Percentiles rank a stretch among this genome's conserved stretches.
phyloP scores from a whole-genome alignment of 2,888 invertebrate genomes.

The Cremastinae sp. region DNA sequence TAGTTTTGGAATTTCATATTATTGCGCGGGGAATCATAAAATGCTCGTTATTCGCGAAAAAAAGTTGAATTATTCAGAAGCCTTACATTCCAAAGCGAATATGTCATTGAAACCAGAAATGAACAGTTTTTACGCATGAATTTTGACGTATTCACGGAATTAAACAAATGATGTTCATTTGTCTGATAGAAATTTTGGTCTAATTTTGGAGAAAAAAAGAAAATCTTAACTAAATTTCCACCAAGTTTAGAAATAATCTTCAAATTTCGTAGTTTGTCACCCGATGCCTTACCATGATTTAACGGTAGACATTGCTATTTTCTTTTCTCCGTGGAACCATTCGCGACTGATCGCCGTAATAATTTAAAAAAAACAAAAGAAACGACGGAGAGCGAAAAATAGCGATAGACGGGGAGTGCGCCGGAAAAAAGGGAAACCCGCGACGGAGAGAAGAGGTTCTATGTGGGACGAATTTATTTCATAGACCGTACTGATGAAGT shows the following conservation, averaged over 20 bases:
- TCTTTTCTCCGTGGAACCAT: slow-evolving; percentile 8
- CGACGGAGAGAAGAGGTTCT: slow-evolving; percentile 3
- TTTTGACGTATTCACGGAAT: too few relatives aligned
- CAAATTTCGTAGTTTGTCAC: too few relatives aligned
- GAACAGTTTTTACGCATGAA: too few relatives aligned
- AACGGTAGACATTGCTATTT: too few relatives aligned
- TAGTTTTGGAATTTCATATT: slow-evolving; percentile 78
- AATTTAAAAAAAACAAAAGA: slow-evolving; percentile 39
- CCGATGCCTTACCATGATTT: too few relatives aligned
- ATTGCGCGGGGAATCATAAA: slow-evolving; percentile 71
- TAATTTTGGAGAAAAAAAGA: too few relatives aligned
- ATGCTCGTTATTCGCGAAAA: slow-evolving; percentile 69
- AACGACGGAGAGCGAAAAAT: slow-evolving; percentile 10
- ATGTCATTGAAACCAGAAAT: too few relatives aligned
- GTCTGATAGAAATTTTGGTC: too few relatives aligned
- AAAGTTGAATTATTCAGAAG: slow-evolving; percentile 3
- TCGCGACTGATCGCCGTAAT: slow-evolving; percentile 33
- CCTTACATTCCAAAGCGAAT: neutral
- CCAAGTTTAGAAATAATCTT: too few relatives aligned
- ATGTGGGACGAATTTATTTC: slow-evolving; percentile 58
- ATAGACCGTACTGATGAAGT: slow-evolving; percentile 44
- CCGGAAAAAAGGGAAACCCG: neutral
- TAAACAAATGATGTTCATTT: too few relatives aligned
- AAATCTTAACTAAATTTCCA: too few relatives aligned
- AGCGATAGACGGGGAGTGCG: neutral